Base-by-base conservation (phyloP, 2,888 invertebrate species). In the Tachina lurida region DNA sequence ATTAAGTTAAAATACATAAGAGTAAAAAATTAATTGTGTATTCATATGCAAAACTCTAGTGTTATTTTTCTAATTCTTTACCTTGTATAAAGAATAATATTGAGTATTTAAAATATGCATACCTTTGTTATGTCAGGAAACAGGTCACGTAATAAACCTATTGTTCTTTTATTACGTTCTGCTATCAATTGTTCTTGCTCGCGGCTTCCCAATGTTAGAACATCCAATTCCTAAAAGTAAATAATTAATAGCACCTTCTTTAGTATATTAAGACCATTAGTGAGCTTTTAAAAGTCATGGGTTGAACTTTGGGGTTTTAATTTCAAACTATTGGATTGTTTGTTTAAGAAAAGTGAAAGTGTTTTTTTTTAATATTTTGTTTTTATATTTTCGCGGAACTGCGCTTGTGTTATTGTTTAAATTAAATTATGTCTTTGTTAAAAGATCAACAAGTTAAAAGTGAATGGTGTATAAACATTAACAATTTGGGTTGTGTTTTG, bases 61-160 rank as follows among this genome's bases (percentile, higher is more conserved):
- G 79, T 79, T 71, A 54, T 63, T 56, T n/a, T 71, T 19, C 2
- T 2, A 10, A 13, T 60, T 52, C 12, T 49, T 49, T 31, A 63
- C 41, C 19, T 15, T 15, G 7, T 70, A 17, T 39, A 39, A 63
- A 73, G 13, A 4, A 22, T 1, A 43, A 39, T 41, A 39, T n/a
- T 17, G n/a, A 17, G 84, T 88, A 91, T 93, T 63, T 12, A 10
- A 65, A 10, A 79, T n/a, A n/a, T n/a, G n/a, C 90, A 88, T 95
- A 96, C 96, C 96, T 96, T 95, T 87, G 96, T 95, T 89, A 96
- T 94, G 79, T 94, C 94, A 54, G 96, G 96, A 93, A 96, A 96
- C 83, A 96, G 94, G 90, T 95, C 95, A 81, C 96, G 94, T 88
- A 96, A 94, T 90, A 96, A 94, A 89, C 96, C 96, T 90, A 96